A percentile compares a stretch with the other conserved stretches of the same genome.
Evolutionary conservation across 2,113 vertebrate genomes (phyloP).

Genomic region (Brienomyrus longianalis): DNA sequence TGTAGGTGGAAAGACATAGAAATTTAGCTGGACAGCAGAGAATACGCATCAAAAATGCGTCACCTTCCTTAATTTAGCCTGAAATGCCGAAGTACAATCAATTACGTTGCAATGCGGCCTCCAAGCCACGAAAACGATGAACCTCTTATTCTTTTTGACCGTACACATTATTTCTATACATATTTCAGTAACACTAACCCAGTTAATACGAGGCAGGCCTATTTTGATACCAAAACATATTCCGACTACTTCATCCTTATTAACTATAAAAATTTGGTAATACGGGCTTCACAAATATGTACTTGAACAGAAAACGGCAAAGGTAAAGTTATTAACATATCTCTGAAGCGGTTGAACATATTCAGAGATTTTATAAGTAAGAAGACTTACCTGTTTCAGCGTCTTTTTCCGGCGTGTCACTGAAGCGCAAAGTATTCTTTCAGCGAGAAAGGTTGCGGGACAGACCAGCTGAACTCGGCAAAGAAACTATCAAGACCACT

Average conservation of each 20-base stretch:
- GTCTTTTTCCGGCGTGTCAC: not conserved
- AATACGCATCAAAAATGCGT: not conserved
- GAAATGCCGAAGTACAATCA: not conserved
- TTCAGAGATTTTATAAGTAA: not conserved
- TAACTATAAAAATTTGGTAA: not conserved
- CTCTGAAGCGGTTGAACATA: not conserved
- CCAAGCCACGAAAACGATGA: not conserved
- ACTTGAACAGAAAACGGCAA: not conserved
- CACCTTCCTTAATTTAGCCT: not conserved
- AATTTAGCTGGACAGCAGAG: not conserved
- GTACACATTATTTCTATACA: too few relatives aligned
- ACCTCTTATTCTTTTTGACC: not conserved
- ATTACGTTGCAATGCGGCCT: not conserved
- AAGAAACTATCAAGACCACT: conserved; percentile 28
- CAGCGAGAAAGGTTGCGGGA: conserved; percentile 10
- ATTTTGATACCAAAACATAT: not conserved
- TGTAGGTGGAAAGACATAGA: not conserved
- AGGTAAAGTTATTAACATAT: not conserved
- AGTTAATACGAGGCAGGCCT: not conserved
- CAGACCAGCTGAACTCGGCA: conserved; percentile 4
- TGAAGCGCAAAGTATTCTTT: conserved; percentile 9
- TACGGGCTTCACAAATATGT: not conserved
- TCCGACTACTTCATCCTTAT: not conserved
- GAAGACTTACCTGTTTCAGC: not conserved
- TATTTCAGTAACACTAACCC: not conserved